These are phyloP conservation scores for Phylloscopus whistleri DNA, from an alignment of 2,113 vertebrate species.

Conservation along the genomic window DNA sequence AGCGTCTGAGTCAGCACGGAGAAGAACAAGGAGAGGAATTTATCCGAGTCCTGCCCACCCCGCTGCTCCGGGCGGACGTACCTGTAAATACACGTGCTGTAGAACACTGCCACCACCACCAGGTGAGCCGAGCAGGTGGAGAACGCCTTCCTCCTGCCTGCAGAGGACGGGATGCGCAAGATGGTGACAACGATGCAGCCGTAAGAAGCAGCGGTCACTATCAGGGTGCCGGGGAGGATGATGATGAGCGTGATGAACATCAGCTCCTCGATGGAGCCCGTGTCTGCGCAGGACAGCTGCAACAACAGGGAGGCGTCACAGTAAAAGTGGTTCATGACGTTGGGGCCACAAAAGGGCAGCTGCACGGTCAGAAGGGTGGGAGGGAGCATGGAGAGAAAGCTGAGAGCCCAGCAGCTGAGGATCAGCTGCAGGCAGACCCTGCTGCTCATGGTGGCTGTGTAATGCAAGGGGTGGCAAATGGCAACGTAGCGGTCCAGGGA, in stretches of 20 bases:
- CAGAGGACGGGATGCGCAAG: slow-evolving; percentile 6
- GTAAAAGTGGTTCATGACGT: slow-evolving; percentile 34
- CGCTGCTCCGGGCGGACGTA: slow-evolving; percentile 15
- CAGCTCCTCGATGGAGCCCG: background rate
- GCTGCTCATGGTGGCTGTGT: background rate
- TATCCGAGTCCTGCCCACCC: slow-evolving; percentile 6
- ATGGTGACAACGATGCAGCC: slow-evolving; percentile 22
- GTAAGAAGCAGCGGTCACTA: slow-evolving; percentile 12
- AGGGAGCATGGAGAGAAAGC: background rate
- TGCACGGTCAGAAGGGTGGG: background rate
- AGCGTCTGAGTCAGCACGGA: slow-evolving; percentile 42
- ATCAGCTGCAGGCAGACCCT: background rate
- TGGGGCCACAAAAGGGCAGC: slow-evolving; percentile 24
- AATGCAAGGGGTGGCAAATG: slow-evolving; percentile 33
- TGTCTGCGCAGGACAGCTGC: background rate
- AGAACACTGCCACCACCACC: slow-evolving; percentile 28
- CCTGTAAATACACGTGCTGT: slow-evolving; percentile 43
- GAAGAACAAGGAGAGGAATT: slow-evolving; percentile 54
- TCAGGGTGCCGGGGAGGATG: background rate
- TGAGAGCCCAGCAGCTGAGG: background rate
- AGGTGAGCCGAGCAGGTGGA: slow-evolving; percentile 64
- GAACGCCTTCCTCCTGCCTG: slow-evolving; percentile 33
- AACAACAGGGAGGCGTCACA: background rate
- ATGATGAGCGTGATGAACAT: background rate
- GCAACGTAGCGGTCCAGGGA: slow-evolving; percentile 22